A percentile compares a stretch with the other conserved stretches of the same genome.
Evolutionary conservation across 2,888 invertebrate genomes (phyloP).

Genomic region (Lycophotia porphyrea): DNA sequence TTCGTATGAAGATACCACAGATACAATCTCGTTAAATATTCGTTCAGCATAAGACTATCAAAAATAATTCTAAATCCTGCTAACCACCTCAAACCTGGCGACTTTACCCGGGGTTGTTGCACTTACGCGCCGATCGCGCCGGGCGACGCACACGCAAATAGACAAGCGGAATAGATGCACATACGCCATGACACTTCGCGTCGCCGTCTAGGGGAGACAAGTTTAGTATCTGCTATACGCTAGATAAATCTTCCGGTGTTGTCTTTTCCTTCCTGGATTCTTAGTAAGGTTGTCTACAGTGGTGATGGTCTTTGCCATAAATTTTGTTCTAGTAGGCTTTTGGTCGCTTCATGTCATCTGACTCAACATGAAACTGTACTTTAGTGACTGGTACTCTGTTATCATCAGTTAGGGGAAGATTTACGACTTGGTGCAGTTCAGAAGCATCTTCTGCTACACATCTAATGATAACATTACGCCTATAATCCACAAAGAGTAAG

Average conservation of each 20-base stretch:
- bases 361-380: background rate
- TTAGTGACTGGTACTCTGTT: background rate
- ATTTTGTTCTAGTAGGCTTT: background rate
- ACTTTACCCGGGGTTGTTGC: conserved; percentile 65
- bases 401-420: background rate
- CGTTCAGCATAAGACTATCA: background rate
- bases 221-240: conserved; percentile 32
- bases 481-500: background rate
- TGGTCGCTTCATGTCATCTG: background rate
- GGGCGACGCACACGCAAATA: conserved; percentile 64
- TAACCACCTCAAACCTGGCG: conserved; percentile 33
- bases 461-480: background rate
- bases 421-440: background rate
- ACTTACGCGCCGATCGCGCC: conserved; percentile 54
- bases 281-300: background rate
- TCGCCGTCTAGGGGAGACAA: conserved; percentile 7
- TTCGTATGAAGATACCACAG: background rate
- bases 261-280: conserved; percentile 47
- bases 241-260: conserved; percentile 32
- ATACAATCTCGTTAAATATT: background rate
- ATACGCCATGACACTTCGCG: conserved; percentile 28
- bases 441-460: background rate
- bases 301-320: conserved; percentile 6
- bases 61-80: conserved; percentile 16
- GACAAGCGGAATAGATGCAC: conserved; percentile 58